Evolutionary conservation across 1,140 invertebrate species (phyloP), one percentile per base, ranked within the genome.

Genomic region (Microplitis demolitor): DNA sequence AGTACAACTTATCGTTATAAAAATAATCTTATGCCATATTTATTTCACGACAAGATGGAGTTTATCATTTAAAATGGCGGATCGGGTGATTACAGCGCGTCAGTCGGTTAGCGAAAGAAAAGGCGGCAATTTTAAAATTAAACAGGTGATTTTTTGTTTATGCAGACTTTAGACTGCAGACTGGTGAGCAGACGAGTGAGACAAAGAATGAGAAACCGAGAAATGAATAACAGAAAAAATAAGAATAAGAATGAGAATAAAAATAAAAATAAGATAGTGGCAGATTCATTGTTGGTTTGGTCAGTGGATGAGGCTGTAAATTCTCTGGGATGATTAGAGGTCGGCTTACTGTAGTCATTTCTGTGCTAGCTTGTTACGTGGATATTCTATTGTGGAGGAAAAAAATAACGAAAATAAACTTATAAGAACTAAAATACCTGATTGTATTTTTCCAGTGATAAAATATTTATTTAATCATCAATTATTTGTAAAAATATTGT

Each of bases 301-400:
- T 62, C 39, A 70, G 72, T 61, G 53, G 67, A 58, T 51, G 58
- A 73, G 74, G 73, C 67, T 73, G 78, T 79, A 80, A 80, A 79
- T 80, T 70, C 78, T 63, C 63, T 61, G 50, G 73, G 66, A 73
- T 80, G 79, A 80, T 80, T 79, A 80, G 79, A 80, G 78, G 79
- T 79, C 79, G 79, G 79, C 73, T 33, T 67, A 50, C 16, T 14
- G 61, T 11, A 45, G 39, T 45, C 39, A 45, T 45, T 11, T 45
- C 39, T 11, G 60, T 51, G 24, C 51, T 68, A 62, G 34, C 74
- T 72, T 72, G 74, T 76, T 76, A 76, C 69, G 50, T 66, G 56
- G 68, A 76, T 72, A 76, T 69, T 62, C 51, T 73, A 76, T 76
- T 76, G 62, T 56, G 66, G 62, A 54, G 62, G 53, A 31, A 56